Evolutionary conservation across 2,888 invertebrate species (phyloP).

Genomic region (Abscondita cerata): DNA sequence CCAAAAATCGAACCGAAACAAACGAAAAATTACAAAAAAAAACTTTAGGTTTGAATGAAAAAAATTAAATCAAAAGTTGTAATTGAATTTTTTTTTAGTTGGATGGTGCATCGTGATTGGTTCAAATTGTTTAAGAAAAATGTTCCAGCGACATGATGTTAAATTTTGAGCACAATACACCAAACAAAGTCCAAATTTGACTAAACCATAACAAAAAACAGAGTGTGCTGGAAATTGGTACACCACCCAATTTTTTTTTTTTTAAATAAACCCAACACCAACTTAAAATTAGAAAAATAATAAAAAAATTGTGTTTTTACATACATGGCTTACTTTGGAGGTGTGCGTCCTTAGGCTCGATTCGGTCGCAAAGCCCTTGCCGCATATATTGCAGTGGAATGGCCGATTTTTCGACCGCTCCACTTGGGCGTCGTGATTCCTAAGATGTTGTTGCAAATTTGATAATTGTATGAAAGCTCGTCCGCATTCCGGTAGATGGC

Average conservation of each 20-base stretch:
- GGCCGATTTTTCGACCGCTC: conserved; percentile 94
- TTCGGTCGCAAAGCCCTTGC: conserved; percentile 95
- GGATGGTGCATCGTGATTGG: conserved; percentile 33
- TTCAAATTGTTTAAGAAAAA: not conserved
- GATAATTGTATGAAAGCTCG: conserved; percentile 96
- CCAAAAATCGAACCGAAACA: conserved; percentile 10
- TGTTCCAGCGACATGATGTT: conserved; percentile 22
- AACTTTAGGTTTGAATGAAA: conserved; percentile 33
- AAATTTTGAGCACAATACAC: conserved; percentile 29
- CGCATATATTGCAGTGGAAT: conserved; percentile 95
- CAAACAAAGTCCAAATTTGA: conserved; percentile 27
- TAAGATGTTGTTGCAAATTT: conserved; percentile 93
- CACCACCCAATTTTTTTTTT: conserved; percentile 29
- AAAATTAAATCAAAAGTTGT: conserved; percentile 30
- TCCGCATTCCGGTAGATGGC: conserved; percentile 94
- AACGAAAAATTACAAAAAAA: too few relatives aligned
- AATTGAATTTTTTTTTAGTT: conserved; percentile 31
- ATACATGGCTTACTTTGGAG: conserved; percentile 90
- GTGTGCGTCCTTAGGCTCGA: conserved; percentile 95
- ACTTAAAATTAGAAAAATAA: conserved; percentile 41
- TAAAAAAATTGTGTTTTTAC: conserved; percentile 53
- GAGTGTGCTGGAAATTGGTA: conserved; percentile 32
- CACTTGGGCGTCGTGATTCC: conserved; percentile 95
- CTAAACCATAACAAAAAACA: conserved; percentile 20
- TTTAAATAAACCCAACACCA: conserved; percentile 33